Conservation (phyloP, 2,797 vertebrate genomes). For the Perodicticus potto region DNA sequence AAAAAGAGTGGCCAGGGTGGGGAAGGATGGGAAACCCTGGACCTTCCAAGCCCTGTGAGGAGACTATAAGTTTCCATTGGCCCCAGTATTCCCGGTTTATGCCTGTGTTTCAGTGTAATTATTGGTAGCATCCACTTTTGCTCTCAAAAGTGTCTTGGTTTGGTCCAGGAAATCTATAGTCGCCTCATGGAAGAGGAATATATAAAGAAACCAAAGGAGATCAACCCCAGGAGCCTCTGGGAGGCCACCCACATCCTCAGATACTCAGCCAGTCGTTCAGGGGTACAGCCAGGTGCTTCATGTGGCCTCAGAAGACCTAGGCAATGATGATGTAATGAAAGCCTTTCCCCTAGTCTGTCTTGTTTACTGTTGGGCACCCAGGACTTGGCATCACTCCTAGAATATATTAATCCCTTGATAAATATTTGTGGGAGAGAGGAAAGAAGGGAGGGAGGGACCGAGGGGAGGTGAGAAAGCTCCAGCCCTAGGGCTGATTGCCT, state of each 20-base stretch:
- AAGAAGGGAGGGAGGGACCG: background rate
- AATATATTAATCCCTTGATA: conserved; percentile 65
- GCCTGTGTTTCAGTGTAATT: background rate
- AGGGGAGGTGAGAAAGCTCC: background rate
- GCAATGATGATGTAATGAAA: conserved; percentile 7
- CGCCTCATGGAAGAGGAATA: background rate
- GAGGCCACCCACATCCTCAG: background rate
- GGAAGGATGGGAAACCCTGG: background rate
- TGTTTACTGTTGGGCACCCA: conserved; percentile 63
- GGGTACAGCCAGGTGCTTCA: background rate
- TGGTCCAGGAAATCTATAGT: background rate
- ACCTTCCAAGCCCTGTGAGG: background rate
- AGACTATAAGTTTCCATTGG: background rate
- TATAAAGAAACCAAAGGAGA: background rate
- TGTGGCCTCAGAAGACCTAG: background rate
- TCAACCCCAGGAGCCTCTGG: background rate
- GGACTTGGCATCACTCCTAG: conserved; percentile 57
- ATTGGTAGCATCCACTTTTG: background rate
- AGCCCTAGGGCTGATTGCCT: no score
- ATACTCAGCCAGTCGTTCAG: background rate
- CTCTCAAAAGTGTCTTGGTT: background rate
- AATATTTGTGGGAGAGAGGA: conserved; percentile 55
- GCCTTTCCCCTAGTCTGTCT: background rate
- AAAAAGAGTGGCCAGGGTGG: background rate
- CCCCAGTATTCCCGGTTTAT: background rate